Evolutionary conservation across 2,888 invertebrate genomes (phyloP), one percentile per base, ranked within the genome.

Genomic region (Cephus rjabovi): DNA sequence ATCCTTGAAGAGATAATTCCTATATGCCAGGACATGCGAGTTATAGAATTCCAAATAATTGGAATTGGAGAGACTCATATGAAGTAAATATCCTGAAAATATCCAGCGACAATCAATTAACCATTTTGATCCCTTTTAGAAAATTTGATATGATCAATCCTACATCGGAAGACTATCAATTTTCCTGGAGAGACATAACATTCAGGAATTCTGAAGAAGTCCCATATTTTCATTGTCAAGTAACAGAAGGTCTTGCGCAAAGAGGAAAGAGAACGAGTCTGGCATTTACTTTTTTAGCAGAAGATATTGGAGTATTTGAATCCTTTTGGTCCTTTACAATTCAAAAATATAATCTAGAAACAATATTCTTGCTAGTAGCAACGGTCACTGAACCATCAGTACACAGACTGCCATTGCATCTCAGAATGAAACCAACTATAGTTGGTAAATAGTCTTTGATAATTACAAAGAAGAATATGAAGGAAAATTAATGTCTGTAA

Each of bases 91-190:
- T 70, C 33, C 0, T 40, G 74, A 74, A 37, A 68, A 34, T 76
- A 35, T 34, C 33, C 12, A 68, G 1, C 31, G 31, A 23, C 33
- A 35, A 35, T 69, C 15, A 69, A 35, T 68, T 35, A 11, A 56
- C 30, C 76, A 30, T 31, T 73, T 73, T 69, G 68, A 40, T n/a
- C 12, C 76, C 79, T 92, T 92, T 75, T 87, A 95, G 95, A 85
- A 91, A 92, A 75, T 95, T 96, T 86, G 92, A 93, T 80, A 93
- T 95, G 11, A 93, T 95, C 56, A 96, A 96, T 88, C 95, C 95
- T 1, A 95, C 95, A 0, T 92, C 91, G 76, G 93, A 94, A 82
- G 92, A 93, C 11, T 95, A 95, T 86, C 92, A 92, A 81, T 95
- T 94, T 86, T 91, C 93, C 78, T 95, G 95, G 91, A 92, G 92